Base-by-base conservation (phyloP, 1,140 invertebrate species). In the Drosophila tristis region DNA sequence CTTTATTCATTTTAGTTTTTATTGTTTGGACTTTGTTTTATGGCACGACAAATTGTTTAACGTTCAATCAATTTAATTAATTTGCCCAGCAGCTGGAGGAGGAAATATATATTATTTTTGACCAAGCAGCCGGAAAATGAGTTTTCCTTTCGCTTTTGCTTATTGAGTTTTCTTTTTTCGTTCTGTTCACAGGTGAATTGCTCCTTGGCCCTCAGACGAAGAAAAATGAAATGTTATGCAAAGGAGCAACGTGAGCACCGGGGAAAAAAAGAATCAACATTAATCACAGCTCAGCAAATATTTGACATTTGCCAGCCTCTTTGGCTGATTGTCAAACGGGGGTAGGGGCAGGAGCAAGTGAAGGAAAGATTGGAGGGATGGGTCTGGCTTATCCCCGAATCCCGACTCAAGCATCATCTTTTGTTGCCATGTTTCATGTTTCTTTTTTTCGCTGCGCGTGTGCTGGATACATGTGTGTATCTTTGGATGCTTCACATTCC, bases 211-310 rank as follows among this genome's bases (percentile, higher is more conserved):
- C 51, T 25, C 63, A 65, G 74, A 47, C 45, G 48, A 29, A 29
- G 9, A 51, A 20, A 20, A 20, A 20, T 20, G 20, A 20, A 64
- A 76, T 79, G 62, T 51, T 56, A 75, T 65, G 76, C 72, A 84
- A 78, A 76, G 55, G 60, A 57, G 54, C 43, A 39, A 11, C 35
- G 9, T 39, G 35, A 39, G 43, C 66, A 58, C 45, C 47, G 67
- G 71, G 53, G 48, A 64, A 70, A 66, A 76, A 86, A 67, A 71
- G 71, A 87, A 82, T 90, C 77, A 90, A 85, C 85, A 90, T 90
- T 90, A 90, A 90, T 90, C 85, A 90, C 85, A 90, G 80, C 76
- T 90, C 74, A 85, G 68, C 65, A 90, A 90, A 90, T 90, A 90
- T 90, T 90, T 90, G 80, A 90, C 80, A 90, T 90, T 90, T 78